These are phyloP conservation scores for Ormyrus labotus DNA, from an alignment of 2,888 invertebrate genomes.

Conservation along the genomic window DNA sequence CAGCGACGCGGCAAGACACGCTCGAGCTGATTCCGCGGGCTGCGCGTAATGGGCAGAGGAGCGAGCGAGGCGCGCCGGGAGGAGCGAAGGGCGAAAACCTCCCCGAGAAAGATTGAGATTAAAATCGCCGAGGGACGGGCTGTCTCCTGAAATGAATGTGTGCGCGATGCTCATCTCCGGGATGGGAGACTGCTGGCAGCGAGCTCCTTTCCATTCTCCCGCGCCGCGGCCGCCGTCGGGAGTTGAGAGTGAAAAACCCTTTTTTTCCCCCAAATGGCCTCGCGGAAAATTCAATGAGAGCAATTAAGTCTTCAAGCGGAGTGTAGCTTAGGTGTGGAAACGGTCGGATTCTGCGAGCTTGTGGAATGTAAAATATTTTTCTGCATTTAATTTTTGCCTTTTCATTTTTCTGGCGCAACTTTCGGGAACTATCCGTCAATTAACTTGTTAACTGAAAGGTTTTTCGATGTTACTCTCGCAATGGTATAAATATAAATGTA, in stretches of 20 bases:
- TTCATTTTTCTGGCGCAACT: too few relatives aligned
- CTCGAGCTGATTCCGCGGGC: constrained; percentile 50
- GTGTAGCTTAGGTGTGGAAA: too few relatives aligned
- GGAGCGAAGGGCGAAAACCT: constrained; percentile 31
- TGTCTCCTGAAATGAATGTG: constrained; percentile 50
- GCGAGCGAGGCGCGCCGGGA: neutral
- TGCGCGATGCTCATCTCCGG: constrained; percentile 39
- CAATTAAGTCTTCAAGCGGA: constrained; percentile 22
- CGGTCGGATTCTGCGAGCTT: too few relatives aligned
- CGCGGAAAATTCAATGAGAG: constrained; percentile 27
- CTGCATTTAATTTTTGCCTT: too few relatives aligned
- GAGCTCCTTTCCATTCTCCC: constrained; percentile 22
- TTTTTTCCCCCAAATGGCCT: constrained; percentile 32
- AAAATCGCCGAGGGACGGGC: constrained; percentile 55
- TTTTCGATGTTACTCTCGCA: too few relatives aligned
- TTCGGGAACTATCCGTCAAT: too few relatives aligned
- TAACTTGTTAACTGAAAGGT: too few relatives aligned
- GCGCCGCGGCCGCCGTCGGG: neutral
- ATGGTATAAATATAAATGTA: too few relatives aligned
- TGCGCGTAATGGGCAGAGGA: constrained; percentile 33
- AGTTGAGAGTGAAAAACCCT: constrained; percentile 28
- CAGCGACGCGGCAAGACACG: constrained; percentile 51
- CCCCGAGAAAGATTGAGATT: constrained; percentile 71
- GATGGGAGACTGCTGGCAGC: neutral
- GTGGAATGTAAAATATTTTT: too few relatives aligned